Conservation (phyloP, 64 coral and sea anemone species). For the Cladopsammia gracilis region DNA sequence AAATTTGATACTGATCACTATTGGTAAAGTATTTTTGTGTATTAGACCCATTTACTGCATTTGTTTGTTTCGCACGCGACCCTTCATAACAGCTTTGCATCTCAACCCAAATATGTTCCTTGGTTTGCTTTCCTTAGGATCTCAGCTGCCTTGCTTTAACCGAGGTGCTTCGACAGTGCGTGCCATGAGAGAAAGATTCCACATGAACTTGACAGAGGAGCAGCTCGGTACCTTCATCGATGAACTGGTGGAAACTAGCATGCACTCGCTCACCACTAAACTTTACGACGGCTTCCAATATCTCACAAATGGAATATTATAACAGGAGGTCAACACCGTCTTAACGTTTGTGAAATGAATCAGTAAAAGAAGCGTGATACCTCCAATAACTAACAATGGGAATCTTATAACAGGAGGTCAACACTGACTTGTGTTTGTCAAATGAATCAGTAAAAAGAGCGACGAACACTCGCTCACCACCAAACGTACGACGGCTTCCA, state of each 20-base stretch:
- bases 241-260: conserved; percentile 94
- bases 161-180: conserved; percentile 91
- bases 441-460: conserved; percentile 72
- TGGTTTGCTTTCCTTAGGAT: conserved; percentile 44
- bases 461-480: conserved; percentile 73
- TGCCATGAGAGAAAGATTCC: conserved; percentile 94
- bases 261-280: conserved; percentile 93
- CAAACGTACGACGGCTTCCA: conserved; percentile 88
- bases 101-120: neutral
- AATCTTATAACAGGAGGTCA: conserved; percentile 4
- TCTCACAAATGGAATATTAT: conserved; percentile 94
- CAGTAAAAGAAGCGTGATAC: conserved; percentile 67
- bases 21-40: too few relatives aligned
- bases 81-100: neutral
- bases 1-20: too few relatives aligned
- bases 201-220: conserved; percentile 97
- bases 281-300: conserved; percentile 99
- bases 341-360: neutral
- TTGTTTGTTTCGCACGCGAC: neutral
- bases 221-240: conserved; percentile 90
- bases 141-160: conserved; percentile 95
- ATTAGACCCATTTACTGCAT: too few relatives aligned
- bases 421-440: neutral
- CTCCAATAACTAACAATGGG: too few relatives aligned
- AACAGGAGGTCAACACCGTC: neutral